A percentile compares a stretch with the other conserved stretches of the same genome.
Evolutionary conservation across 2,113 vertebrate species (phyloP).

Genomic region (Anoura caudifer): DNA sequence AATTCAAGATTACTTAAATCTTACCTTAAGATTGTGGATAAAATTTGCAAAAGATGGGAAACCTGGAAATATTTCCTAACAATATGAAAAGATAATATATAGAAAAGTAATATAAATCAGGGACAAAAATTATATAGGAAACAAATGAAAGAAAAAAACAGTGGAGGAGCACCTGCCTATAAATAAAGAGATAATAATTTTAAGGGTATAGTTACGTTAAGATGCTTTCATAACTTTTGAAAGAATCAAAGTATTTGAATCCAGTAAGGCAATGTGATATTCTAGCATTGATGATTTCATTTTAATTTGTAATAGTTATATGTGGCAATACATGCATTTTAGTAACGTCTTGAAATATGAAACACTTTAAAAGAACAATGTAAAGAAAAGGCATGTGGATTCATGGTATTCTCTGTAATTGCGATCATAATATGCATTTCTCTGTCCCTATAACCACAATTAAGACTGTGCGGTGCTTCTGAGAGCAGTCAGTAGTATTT

Average conservation of each 20-base stretch:
- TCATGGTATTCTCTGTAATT: neutral
- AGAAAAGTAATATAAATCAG: conserved; percentile 60
- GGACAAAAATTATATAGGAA: conserved; percentile 52
- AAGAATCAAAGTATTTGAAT: neutral
- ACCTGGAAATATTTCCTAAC: conserved; percentile 88
- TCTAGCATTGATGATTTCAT: neutral
- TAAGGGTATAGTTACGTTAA: neutral
- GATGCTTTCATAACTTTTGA: neutral
- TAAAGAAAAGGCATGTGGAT: neutral
- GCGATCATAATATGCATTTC: neutral
- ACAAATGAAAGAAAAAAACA: conserved; percentile 52
- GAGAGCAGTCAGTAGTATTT: neutral
- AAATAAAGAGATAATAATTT: neutral
- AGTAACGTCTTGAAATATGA: neutral
- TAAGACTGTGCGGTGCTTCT: neutral
- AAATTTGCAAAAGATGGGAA: conserved; percentile 90
- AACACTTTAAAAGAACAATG: neutral
- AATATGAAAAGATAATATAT: conserved; percentile 76
- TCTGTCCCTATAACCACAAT: neutral
- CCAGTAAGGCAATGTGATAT: neutral
- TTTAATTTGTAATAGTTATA: conserved; percentile 7
- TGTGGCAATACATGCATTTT: neutral
- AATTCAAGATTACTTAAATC: conserved; percentile 72
- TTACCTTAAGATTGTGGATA: conserved; percentile 91
- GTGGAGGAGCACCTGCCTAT: neutral